Conservation (phyloP, 2,888 invertebrate species). For the Saturnia pavonia region DNA sequence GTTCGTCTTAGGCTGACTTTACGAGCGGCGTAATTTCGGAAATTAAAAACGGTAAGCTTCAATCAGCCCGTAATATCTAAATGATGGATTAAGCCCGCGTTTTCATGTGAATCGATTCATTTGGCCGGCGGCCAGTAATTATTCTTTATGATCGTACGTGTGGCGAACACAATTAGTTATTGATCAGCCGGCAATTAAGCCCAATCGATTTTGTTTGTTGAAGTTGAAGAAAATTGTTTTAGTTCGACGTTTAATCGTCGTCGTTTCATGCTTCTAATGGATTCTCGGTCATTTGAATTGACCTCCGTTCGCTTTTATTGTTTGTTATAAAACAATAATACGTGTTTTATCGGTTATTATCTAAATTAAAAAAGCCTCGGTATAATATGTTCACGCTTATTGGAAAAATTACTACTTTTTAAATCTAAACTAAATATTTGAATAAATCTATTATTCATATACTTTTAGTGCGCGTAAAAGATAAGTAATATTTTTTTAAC, state of each 20-base stretch:
- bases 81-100: conserved; percentile 80
- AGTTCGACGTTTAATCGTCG: conserved; percentile 74
- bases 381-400: neutral
- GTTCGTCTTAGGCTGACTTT: conserved; percentile 59
- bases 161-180: conserved; percentile 81
- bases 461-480: neutral
- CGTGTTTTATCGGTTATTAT: conserved; percentile 36
- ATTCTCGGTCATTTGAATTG: conserved; percentile 66
- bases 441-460: neutral
- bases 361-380: conserved; percentile 49
- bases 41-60: conserved; percentile 80
- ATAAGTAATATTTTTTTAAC: neutral
- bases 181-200: conserved; percentile 79
- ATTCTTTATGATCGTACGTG: conserved; percentile 79
- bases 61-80: conserved; percentile 79
- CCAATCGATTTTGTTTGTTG: conserved; percentile 81
- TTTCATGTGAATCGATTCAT: conserved; percentile 81
- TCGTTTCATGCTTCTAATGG: conserved; percentile 74
- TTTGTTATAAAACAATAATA: conserved; percentile 62
- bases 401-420: conserved; percentile 3
- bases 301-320: conserved; percentile 53
- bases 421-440: neutral
- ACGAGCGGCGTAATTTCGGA: conserved; percentile 74
- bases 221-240: conserved; percentile 81
- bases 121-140: conserved; percentile 81